Conservation (phyloP, 1,140 invertebrate genomes). For the Danaus plexippus region DNA sequence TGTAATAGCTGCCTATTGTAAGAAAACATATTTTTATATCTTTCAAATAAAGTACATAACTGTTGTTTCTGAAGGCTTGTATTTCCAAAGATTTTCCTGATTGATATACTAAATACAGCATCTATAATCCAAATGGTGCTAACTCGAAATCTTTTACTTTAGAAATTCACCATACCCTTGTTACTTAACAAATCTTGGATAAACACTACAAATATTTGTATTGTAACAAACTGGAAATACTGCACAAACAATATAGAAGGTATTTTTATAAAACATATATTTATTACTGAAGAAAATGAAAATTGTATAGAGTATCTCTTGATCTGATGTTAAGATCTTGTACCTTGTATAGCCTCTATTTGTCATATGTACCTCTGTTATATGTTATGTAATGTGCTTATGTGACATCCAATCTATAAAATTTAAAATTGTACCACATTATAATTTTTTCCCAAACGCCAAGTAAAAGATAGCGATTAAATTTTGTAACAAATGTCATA, state of each 20-base stretch:
- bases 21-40: conserved; percentile 70
- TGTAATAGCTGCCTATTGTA: conserved; percentile 50
- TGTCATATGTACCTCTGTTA: no score
- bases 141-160: conserved; percentile 16
- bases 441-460: no score
- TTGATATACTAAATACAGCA: conserved; percentile 30
- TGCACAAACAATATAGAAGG: conserved; percentile 13
- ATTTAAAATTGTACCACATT: no score
- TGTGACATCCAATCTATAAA: no score
- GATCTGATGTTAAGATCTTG: no score
- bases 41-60: conserved; percentile 66
- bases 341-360: no score
- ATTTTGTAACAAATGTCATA: no score
- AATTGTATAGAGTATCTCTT: no score
- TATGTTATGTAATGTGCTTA: no score
- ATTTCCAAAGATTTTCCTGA: conserved; percentile 46
- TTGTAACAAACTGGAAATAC: conserved; percentile 14
- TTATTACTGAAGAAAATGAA: no score
- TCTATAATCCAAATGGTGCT: conserved; percentile 60
- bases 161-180: no score
- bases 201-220: conserved; percentile 14
- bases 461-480: no score
- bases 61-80: conserved; percentile 57
- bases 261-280: conserved; percentile 17
- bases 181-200: neutral